Percentiles rank a stretch among this genome's conserved stretches.
phyloP scores from a whole-genome alignment of 2,888 invertebrate species.

The Eilema sororculum region DNA sequence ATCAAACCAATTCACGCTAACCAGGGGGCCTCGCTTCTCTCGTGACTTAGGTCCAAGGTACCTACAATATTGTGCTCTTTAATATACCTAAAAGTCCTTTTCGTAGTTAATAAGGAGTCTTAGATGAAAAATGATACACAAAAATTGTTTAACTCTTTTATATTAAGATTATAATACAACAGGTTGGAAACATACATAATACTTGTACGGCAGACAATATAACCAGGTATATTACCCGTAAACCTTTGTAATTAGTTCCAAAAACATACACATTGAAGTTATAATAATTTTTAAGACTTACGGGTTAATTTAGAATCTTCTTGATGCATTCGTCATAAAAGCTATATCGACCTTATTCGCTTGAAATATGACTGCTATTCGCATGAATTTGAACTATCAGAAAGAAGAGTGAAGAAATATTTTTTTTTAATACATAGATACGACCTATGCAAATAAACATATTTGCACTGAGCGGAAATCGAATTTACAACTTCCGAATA shows the following conservation, averaged over 20 bases:
- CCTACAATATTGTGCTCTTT: no score
- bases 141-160: slow-evolving; percentile 35
- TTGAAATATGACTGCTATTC: neutral
- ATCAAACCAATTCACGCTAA: no score
- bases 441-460: no score
- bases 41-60: no score
- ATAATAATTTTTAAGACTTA: neutral
- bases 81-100: no score
- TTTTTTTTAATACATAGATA: no score
- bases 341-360: neutral
- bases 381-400: no score
- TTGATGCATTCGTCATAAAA: neutral
- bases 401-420: no score
- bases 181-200: slow-evolving; percentile 16
- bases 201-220: neutral
- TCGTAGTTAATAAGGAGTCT: no score
- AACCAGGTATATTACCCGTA: neutral
- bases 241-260: neutral
- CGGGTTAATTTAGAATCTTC: neutral
- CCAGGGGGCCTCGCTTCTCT: no score
- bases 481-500: no score
- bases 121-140: slow-evolving; percentile 10
- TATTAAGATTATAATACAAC: slow-evolving; percentile 46
- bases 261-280: neutral
- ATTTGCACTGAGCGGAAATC: no score